Evolutionary conservation across 1,140 invertebrate species (phyloP).

Genomic region (Conus betulinus): DNA sequence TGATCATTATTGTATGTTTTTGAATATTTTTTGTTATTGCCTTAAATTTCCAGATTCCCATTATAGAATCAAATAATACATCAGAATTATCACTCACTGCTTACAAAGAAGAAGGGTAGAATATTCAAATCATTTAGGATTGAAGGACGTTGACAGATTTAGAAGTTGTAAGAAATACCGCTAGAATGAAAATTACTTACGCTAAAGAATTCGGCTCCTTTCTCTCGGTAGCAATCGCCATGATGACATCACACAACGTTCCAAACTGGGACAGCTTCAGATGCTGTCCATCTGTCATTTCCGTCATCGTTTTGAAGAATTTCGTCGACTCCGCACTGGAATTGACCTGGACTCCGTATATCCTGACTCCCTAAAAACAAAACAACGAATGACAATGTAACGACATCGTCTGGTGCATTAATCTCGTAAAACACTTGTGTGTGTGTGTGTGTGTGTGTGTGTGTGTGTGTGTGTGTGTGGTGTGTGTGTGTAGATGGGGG

Average conservation of each 20-base stretch:
- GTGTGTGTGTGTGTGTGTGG: neutral
- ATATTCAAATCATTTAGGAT: too few species aligned
- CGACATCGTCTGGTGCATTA: too few species aligned
- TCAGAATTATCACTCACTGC: neutral
- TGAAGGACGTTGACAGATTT: too few species aligned
- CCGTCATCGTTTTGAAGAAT: conserved; percentile 49
- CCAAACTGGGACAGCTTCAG: conserved; percentile 48
- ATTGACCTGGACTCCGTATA: conserved; percentile 56
- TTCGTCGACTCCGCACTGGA: neutral
- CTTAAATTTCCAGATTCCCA: neutral
- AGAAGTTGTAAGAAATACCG: neutral
- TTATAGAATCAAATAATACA: too few species aligned
- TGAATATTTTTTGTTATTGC: neutral
- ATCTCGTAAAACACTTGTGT: too few species aligned
- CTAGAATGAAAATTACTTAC: neutral
- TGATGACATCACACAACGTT: conserved; percentile 59
- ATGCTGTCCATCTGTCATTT: conserved; percentile 44
- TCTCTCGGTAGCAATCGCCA: conserved; percentile 60
- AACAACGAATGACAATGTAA: neutral
- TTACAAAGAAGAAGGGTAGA: too few species aligned
- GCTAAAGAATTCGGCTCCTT: neutral
- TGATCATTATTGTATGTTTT: neutral
- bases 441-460: neutral
- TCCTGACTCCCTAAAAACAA: conserved; percentile 46
- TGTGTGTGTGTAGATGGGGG: too few species aligned